Base-by-base conservation (phyloP, 2,888 invertebrate species). In the Phaedon cochleariae region DNA sequence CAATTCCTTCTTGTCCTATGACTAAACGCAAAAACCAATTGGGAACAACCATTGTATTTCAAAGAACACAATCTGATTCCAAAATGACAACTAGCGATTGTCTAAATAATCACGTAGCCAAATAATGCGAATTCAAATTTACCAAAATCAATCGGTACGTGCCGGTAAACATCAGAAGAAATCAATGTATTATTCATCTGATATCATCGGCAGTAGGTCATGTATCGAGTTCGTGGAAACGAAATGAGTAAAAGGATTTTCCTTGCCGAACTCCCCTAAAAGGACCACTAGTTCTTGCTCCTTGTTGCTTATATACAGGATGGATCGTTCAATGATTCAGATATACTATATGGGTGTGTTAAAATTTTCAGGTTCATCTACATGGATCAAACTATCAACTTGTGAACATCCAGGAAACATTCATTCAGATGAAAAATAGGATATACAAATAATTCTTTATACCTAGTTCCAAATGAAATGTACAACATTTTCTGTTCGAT, bases 171-270 rank as follows among this genome's bases (percentile, higher is more conserved):
- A 57, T 51, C 48, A 52, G 37, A 51, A 49, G 34, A 62, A 49
- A 58, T 49, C 22, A 45, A 62, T 59, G 59, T 55, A 63, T 63
- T 64, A 63, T 63, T 66, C 62, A 63, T 63, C 21, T 22, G 34
- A 49, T 55, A 18, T 15, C 48, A 59, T 59, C 65, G 57, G 59
- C 41, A 67, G 49, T 64, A 54, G 61, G 57, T 67, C 63, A 57
- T 63, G 63, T 55, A 60, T 18, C 9, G 55, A 59, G 51, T 54
- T 67, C 64, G 53, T 60, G 57, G 52, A 53, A 64, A 67, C n/a
- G 34, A 55, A 21, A 34, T 61, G 59, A 64, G 58, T 57, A 61
- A 64, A 61, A 48, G 63, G 60, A 49, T 60, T 67, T 67, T 64
- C 61, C 64, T 49, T 61, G 58, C 45, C 53, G 15, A 49, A 64